Evolutionary conservation across 2,797 vertebrate species (phyloP), one percentile per base, ranked within the genome.

Genomic region (Anas bahamensis): DNA sequence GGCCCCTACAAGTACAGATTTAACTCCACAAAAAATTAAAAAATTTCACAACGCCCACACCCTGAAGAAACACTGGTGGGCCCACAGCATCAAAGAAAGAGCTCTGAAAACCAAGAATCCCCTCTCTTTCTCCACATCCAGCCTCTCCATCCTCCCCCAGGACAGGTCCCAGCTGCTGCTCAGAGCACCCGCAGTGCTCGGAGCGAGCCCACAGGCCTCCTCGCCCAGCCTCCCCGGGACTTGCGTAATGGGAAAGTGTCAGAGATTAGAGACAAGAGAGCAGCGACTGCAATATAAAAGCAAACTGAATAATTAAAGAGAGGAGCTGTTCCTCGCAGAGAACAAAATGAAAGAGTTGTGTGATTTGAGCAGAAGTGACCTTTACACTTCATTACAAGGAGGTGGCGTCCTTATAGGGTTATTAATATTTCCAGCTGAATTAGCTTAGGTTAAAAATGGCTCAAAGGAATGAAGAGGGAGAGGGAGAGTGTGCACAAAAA

Each of bases 381-480:
- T 97, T 96, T 97, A 95, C 77, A 91, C 91, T 96, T 96, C 90
- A 93, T 97, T 97, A 96, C 89, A 94, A 95, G 94, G 90, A 91
- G 60, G 90, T 93, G 90, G 86, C 4, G 5, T 86, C 90, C 94
- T 91, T 55, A 55, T 71, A 48, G 86, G 79, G 59, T 77, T 97
- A 95, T 96, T 95, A 95, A 92, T 94, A 92, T 86, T 90, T 97
- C 83, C 86, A 92, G 79, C 83, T 89, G 83, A 90, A 95, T 97
- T 97, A 96, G 84, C 87, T 75, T 89, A 77, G 91, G 80, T 93
- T 96, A 97, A 96, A 95, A 95, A 95, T 95, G 84, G 46, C 93
- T 97, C 92, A 87, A 77, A 95, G 87, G 53, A 93, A 80, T 56
- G 77, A 90, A 84, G 64, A 75, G 33, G n/a, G 71, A 90, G 63